Evolutionary conservation across 2,888 invertebrate species (phyloP).

Genomic region (Corbicula japonica): DNA sequence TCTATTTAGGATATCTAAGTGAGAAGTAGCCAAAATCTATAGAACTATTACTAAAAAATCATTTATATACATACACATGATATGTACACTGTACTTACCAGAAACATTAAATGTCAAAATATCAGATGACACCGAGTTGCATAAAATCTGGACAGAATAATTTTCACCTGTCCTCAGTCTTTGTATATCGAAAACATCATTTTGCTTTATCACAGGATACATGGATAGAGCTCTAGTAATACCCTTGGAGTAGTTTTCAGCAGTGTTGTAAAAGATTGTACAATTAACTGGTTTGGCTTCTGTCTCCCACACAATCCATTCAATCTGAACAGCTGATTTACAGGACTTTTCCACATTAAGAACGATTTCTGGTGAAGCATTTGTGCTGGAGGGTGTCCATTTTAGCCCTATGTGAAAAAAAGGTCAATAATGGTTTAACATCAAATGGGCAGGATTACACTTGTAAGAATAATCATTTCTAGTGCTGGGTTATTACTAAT

Average conservation of each 20-base stretch:
- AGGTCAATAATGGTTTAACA: too few species aligned
- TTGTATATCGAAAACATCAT: slow-evolving; percentile 6
- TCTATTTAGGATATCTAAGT: too few species aligned
- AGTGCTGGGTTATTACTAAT: too few species aligned
- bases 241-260: not conserved
- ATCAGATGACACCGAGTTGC: slow-evolving; percentile 30
- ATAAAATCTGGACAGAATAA: slow-evolving; percentile 40
- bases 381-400: too few species aligned
- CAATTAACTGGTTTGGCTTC: slow-evolving; percentile 28
- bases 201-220: slow-evolving; percentile 8
- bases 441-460: too few species aligned
- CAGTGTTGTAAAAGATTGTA: slow-evolving; percentile 16
- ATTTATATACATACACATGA: not conserved
- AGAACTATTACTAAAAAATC: not conserved
- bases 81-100: not conserved
- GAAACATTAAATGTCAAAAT: slow-evolving; percentile 28
- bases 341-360: slow-evolving; percentile 23
- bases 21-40: not conserved
- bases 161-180: slow-evolving; percentile 25
- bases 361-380: slow-evolving; percentile 34
- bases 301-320: slow-evolving; percentile 42
- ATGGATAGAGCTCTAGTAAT: not conserved
- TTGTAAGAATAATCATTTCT: too few species aligned
- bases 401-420: too few species aligned
- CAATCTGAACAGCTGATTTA: slow-evolving; percentile 35